Conservation (phyloP, 2,113 vertebrate species). For the Ariopsis seemanni region DNA sequence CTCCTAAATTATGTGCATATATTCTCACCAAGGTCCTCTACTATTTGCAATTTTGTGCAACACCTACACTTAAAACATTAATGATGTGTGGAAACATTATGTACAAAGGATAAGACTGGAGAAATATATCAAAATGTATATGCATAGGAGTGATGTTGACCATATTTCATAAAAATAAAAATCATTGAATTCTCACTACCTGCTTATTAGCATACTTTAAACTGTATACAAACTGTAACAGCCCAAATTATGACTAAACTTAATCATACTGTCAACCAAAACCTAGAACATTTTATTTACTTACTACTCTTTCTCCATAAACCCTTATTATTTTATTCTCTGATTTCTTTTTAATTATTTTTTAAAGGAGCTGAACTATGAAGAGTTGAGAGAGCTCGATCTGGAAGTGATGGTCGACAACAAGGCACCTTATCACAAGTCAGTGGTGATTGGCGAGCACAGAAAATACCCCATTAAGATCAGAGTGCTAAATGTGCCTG, state of each 20-base stretch:
- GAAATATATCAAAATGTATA: background rate
- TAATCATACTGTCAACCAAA: background rate
- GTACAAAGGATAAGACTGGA: background rate
- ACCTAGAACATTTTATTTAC: background rate
- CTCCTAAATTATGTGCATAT: too few relatives aligned
- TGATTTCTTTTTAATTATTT: background rate
- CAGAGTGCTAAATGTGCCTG: constrained; percentile 80
- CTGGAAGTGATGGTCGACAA: constrained; percentile 81
- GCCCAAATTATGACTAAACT: background rate
- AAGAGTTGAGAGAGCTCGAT: constrained; percentile 72
- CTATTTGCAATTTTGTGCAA: background rate
- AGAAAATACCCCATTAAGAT: constrained; percentile 70
- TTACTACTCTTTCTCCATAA: background rate
- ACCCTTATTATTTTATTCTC: background rate
- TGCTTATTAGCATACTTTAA: too few relatives aligned
- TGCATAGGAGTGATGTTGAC: too few relatives aligned
- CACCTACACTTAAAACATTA: background rate
- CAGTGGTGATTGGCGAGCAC: background rate
- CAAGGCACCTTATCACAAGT: constrained; percentile 73
- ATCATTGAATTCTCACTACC: too few relatives aligned
- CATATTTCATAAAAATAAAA: too few relatives aligned
- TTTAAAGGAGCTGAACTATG: constrained; percentile 77
- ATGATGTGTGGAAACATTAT: background rate
- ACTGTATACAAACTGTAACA: too few relatives aligned
- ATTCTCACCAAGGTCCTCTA: too few relatives aligned